A percentile compares a stretch with the other conserved stretches of the same genome.
phyloP scores from a whole-genome alignment of 2,797 vertebrate genomes.

The Diglossa cyanea region DNA sequence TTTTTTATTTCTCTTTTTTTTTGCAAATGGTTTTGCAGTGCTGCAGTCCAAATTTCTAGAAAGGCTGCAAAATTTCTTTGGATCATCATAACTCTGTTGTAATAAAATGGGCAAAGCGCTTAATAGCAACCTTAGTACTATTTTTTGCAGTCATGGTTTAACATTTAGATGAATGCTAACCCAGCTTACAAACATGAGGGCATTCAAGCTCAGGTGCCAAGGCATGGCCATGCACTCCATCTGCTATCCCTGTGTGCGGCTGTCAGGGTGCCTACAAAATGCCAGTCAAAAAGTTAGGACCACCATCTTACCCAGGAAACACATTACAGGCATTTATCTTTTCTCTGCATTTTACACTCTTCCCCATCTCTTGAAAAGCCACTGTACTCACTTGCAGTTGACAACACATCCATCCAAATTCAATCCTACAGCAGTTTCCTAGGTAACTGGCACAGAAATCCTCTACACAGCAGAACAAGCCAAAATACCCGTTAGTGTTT shows the following conservation, averaged over 20 bases:
- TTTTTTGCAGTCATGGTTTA: background rate
- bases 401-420: conserved; percentile 52
- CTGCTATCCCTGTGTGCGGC: background rate
- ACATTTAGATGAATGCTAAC: background rate
- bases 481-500: conserved; percentile 27
- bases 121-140: background rate
- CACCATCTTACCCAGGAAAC: background rate
- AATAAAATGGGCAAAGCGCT: background rate
- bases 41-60: background rate
- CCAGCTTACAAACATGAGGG: background rate
- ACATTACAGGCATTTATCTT: background rate
- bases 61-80: background rate
- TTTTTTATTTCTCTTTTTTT: background rate
- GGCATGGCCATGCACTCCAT: background rate
- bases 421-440: conserved; percentile 63
- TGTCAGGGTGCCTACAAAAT: background rate
- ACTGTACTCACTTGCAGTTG: conserved; percentile 41
- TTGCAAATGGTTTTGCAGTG: background rate
- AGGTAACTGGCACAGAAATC: conserved; percentile 64
- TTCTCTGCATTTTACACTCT: background rate
- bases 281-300: background rate
- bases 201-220: background rate
- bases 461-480: background rate
- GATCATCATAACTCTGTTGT: background rate
- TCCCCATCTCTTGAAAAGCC: conserved; percentile 30